phyloP scores from a whole-genome alignment of 2,113 vertebrate species.

The Erythrocercus mccallii region DNA sequence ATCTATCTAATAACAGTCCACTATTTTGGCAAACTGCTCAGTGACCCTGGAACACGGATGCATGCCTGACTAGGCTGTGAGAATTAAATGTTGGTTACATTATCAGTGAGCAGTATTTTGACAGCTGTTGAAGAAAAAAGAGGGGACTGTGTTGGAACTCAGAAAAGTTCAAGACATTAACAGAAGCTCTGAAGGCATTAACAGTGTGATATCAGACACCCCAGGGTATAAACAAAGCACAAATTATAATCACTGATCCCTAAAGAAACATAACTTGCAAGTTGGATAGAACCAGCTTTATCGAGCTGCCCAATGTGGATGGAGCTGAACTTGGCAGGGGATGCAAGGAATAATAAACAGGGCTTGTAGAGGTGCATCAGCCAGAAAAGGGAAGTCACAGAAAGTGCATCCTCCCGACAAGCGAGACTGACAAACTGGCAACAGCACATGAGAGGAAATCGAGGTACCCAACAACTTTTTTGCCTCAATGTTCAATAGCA shows the following conservation, averaged over 20 bases:
- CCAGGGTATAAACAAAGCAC: background rate
- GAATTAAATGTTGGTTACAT: background rate
- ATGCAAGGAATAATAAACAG: background rate
- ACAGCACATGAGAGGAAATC: background rate
- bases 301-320: background rate
- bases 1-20: background rate
- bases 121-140: background rate
- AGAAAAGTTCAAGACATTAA: background rate
- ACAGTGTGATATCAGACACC: background rate
- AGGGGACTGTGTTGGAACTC: background rate
- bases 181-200: conserved; percentile 25
- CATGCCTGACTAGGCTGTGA: background rate
- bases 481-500: background rate
- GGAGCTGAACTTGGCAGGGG: background rate
- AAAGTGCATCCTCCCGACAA: background rate
- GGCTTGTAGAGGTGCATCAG: background rate
- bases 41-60: background rate
- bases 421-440: background rate
- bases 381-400: background rate
- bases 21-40: background rate
- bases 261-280: background rate
- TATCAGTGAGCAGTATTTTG: background rate
- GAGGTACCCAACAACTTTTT: background rate
- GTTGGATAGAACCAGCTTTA: background rate
- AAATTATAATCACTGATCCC: background rate